Percentiles rank a stretch among this genome's conserved stretches.
Conservation (phyloP, 2,888 invertebrate species). For the Adelognathus sp. region DNA sequence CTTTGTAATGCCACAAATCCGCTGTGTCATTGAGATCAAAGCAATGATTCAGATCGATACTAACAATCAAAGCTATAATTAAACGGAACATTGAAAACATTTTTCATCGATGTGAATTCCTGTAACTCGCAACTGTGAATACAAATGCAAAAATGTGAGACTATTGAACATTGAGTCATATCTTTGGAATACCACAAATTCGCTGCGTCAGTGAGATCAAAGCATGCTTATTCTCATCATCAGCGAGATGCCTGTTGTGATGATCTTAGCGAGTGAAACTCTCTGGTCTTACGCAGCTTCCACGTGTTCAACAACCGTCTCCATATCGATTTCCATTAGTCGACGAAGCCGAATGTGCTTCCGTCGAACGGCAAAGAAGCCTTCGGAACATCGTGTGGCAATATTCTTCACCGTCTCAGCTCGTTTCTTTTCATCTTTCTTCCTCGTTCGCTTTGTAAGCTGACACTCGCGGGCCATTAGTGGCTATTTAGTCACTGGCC, state of each 20-base stretch:
- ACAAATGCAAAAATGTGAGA: too few species aligned
- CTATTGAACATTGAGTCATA: not conserved
- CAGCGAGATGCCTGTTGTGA: not conserved
- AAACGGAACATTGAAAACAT: too few species aligned
- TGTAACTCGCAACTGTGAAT: too few species aligned
- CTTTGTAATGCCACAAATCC: too few species aligned
- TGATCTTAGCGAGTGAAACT: not conserved
- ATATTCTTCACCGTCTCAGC: not conserved
- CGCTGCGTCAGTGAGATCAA: not conserved
- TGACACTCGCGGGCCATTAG: constrained; percentile 50
- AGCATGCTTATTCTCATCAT: not conserved
- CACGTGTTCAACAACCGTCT: constrained; percentile 4
- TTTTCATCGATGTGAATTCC: too few species aligned
- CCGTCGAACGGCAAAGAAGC: constrained; percentile 12
- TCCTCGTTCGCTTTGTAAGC: constrained; percentile 36
- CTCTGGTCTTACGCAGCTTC: not conserved
- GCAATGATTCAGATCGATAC: too few species aligned
- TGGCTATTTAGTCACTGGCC: constrained; percentile 44
- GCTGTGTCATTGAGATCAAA: too few species aligned
- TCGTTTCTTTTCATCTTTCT: not conserved
- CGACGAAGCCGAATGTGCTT: not conserved
- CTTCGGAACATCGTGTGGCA: not conserved
- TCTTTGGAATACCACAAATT: not conserved
- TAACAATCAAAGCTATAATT: too few species aligned
- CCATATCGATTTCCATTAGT: constrained; percentile 16